Conservation (phyloP, 2,797 vertebrate genomes). For the Sebastiscus albofasciatus region DNA sequence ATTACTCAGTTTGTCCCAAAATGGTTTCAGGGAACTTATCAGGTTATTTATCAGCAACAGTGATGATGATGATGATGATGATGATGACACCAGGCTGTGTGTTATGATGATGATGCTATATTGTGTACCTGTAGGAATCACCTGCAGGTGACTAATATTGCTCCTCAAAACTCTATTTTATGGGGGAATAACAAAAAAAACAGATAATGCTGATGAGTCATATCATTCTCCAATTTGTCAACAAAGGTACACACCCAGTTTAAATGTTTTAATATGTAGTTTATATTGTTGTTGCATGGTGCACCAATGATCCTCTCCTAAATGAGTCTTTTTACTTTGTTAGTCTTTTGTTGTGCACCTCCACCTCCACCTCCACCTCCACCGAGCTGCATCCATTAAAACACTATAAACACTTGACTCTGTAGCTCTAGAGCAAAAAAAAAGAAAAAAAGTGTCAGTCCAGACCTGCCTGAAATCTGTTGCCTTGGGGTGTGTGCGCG, state of each 20-base stretch:
- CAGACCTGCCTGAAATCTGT: constrained; percentile 80
- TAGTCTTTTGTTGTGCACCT: constrained; percentile 24
- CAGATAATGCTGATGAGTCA: background rate
- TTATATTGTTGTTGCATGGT: constrained; percentile 6
- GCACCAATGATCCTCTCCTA: background rate
- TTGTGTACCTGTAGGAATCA: constrained; percentile 33
- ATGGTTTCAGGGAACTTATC: constrained; percentile 1
- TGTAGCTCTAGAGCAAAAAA: constrained; percentile 20
- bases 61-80: background rate
- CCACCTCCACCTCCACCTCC: constrained; percentile 4
- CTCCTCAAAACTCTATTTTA: background rate
- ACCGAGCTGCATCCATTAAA: constrained; percentile 46
- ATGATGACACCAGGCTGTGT: constrained; percentile 6
- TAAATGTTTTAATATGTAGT: constrained; percentile 1
- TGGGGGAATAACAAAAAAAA: background rate
- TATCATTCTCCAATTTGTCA: background rate
- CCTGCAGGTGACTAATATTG: background rate
- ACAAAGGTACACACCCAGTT: background rate
- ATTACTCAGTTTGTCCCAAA: background rate
- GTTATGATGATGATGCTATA: background rate
- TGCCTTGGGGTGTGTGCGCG: constrained; percentile 62
- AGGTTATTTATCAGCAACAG: constrained; percentile 9
- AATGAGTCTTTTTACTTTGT: constrained; percentile 7
- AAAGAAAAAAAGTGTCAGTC: constrained; percentile 44
- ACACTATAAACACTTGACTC: constrained; percentile 65